Base-by-base conservation (phyloP, 2,888 invertebrate genomes). In the Chrysolina americana region DNA sequence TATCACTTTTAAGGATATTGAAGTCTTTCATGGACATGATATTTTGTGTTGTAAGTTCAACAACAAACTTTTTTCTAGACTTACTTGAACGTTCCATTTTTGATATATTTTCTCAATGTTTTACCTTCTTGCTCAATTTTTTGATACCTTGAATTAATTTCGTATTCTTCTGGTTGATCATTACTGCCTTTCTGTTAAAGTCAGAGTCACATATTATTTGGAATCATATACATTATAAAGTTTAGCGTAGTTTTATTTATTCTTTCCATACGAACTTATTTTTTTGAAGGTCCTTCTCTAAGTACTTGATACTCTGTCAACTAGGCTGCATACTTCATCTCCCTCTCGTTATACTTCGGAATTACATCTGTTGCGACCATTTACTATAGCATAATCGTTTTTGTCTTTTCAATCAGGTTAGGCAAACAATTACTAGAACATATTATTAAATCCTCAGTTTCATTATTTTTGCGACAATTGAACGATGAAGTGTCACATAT, bases 401-500 rank as follows among this genome's bases (percentile, higher is more conserved):
- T n/a, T n/a, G n/a, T n/a, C n/a, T n/a, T n/a, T n/a, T n/a, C n/a
- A n/a, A n/a, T n/a, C n/a, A n/a, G n/a, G n/a, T n/a, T n/a, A n/a
- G n/a, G n/a, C n/a, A n/a, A n/a, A n/a, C n/a, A n/a, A n/a, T n/a
- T n/a, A n/a, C n/a, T n/a, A n/a, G n/a, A n/a, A n/a, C n/a, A n/a
- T n/a, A n/a, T n/a, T n/a, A n/a, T n/a, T n/a, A n/a, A n/a, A n/a
- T n/a, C n/a, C n/a, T n/a, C n/a, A n/a, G n/a, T 2, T 2, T n/a
- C 28, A 8, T 36, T 59, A 59, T 23, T 28, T 28, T 23, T 8
- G 36, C 23, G 13, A 9, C 15, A 17, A 19, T 50, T n/a, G 9
- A 59, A 59, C 17, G n/a, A n/a, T 59, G 36, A 28, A 15, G 6
- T n/a, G n/a, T 28, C 59, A 59, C 36, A 28, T 59, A n/a, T 59